These are phyloP conservation scores for Amphilophus citrinellus DNA, from an alignment of 2,113 vertebrate genomes.

Conservation along the genomic window DNA sequence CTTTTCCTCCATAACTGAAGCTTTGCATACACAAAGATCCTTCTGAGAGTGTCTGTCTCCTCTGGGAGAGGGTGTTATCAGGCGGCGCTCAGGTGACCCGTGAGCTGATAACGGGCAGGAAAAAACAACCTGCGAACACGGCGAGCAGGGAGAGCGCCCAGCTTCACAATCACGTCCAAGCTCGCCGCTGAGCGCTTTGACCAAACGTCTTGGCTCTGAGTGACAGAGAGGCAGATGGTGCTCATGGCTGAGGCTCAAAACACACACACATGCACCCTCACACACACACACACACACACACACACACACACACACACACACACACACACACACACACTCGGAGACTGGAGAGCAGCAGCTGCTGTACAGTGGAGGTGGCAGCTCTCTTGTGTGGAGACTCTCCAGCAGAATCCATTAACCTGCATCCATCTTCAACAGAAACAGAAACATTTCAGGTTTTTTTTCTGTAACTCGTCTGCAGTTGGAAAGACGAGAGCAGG, in stretches of 20 bases:
- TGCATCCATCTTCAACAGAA: background rate
- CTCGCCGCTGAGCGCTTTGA: constrained; percentile 66
- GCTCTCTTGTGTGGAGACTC: constrained; percentile 85
- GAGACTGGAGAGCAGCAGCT: background rate
- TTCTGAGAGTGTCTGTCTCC: background rate
- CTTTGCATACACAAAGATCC: background rate
- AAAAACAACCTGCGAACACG: background rate
- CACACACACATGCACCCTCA: constrained; percentile 10
- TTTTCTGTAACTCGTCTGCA: background rate
- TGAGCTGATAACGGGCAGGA: background rate
- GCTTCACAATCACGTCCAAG: constrained; percentile 62
- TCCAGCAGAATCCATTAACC: constrained; percentile 73
- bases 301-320: constrained; percentile 19
- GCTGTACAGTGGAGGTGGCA: constrained; percentile 9
- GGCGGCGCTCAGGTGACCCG: background rate
- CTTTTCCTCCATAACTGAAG: background rate
- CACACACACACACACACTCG: background rate
- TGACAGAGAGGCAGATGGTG: constrained; percentile 94
- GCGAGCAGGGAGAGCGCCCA: background rate
- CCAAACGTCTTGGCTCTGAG: constrained; percentile 90
- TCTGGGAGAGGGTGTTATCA: background rate
- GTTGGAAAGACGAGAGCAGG: too few relatives aligned
- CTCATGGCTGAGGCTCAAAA: constrained; percentile 82
- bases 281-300: background rate
- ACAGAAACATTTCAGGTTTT: background rate